These are phyloP conservation scores for Epinephelus lanceolatus DNA, from an alignment of 2,113 vertebrate species.

Conservation along the genomic window DNA sequence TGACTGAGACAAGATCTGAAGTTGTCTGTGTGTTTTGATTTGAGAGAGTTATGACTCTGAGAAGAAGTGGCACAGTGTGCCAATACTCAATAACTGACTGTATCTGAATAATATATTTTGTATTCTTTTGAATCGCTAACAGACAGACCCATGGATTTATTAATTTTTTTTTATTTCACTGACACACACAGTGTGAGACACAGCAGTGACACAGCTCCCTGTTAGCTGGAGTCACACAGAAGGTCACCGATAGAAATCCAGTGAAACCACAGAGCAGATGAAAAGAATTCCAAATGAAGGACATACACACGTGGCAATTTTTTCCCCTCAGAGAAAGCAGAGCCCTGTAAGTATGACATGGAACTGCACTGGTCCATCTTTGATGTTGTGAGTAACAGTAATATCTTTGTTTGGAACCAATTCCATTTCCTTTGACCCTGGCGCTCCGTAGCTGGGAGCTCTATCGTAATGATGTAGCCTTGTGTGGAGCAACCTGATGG, in stretches of 20 bases:
- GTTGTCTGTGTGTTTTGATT: neutral
- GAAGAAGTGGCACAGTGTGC: neutral
- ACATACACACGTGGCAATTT: slow-evolving; percentile 20
- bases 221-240: slow-evolving; percentile 22
- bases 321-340: slow-evolving; percentile 7
- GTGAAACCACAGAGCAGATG: slow-evolving; percentile 38
- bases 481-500: slow-evolving; percentile 43
- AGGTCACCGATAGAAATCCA: slow-evolving; percentile 19
- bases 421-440: slow-evolving; percentile 57
- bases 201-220: neutral
- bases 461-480: slow-evolving; percentile 57
- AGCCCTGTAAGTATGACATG: slow-evolving; percentile 39
- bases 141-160: neutral
- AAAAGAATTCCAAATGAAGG: slow-evolving; percentile 60
- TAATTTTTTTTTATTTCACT: neutral
- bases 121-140: neutral
- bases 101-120: neutral
- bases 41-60: neutral
- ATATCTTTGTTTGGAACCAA: slow-evolving; percentile 69
- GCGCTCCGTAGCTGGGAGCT: slow-evolving; percentile 25
- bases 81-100: no score
- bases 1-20: neutral
- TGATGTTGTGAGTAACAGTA: slow-evolving; percentile 67
- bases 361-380: slow-evolving; percentile 37
- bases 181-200: neutral